Evolutionary conservation across 2,797 vertebrate species (phyloP), one percentile per base, ranked within the genome.

Genomic region (Megaceryle alcyon): DNA sequence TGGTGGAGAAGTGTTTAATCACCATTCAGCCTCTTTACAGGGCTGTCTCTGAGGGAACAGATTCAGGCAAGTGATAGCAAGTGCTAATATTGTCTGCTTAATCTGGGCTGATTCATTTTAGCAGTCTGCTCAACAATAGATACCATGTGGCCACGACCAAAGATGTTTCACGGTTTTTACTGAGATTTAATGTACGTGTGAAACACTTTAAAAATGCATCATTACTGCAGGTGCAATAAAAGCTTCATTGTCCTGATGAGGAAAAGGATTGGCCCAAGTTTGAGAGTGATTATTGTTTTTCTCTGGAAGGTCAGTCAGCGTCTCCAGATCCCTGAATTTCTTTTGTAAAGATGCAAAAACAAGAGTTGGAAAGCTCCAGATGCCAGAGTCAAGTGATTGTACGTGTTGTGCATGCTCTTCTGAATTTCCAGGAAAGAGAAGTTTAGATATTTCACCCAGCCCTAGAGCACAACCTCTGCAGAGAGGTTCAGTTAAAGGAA

Each of bases 31-130:
- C 84, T 76, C 84, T 86, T 68, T 29, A 39, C 12, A 0, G 61
- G 57, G 72, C 79, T 82, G 87, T 65, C 92, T 94, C 94, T 9
- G 59, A 86, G 91, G 89, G 65, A 90, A 69, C 28, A 31, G 86
- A 79, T 79, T 81, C 85, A 69, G 79, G 77, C 46, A 3, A 82
- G 48, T 2, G 5, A 93, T 68, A 86, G 79, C 91, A 88, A 96
- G 91, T 46, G 80, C 82, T 84, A 91, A 96, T 96, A 90, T 83
- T 90, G 90, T 89, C 96, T 83, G 91, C 76, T 68, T 94, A 59
- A 86, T 85, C 66, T 44, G 85, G 23, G 51, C 44, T 82, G 87
- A 94, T 96, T 88, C 66, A 72, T 92, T 94, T 92, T 60, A 92
- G 91, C 84, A 94, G 43, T 5, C 89, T 87, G 72, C 65, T 91